Base-by-base conservation (phyloP, 1,140 invertebrate species). In the Zaprionus kolodkinae region DNA sequence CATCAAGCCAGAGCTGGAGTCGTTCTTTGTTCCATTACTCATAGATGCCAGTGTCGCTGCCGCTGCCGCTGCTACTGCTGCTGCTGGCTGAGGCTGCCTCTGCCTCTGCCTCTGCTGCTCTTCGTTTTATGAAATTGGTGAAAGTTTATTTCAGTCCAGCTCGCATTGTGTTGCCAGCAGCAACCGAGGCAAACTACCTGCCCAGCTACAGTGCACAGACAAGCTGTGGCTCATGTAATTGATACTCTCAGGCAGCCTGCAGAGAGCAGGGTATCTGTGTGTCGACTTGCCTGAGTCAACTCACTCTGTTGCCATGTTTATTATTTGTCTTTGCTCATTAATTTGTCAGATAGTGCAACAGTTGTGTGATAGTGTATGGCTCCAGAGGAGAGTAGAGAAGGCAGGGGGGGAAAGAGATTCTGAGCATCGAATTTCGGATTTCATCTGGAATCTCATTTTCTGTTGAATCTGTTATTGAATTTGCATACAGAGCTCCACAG, bases 101-200 rank as follows among this genome's bases (percentile, higher is more conserved):
- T 54, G 48, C n/a, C 56, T 61, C 15, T 61, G 60, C 10, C 21
- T 21, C 21, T 38, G 64, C 70, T 79, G 57, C 68, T 83, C 59
- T 77, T 82, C 36, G 77, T 66, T 83, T 87, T 68, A 78, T 82
- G 61, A 89, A 81, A 84, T 85, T 72, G 85, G 85, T 89, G 86
- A 88, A 89, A 89, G 86, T 89, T 89, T 83, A 78, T 88, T 89
- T 88, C 62, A 73, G 81, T 56, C 66, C 76, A 61, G 74, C 75
- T 80, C 60, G 78, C 52, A 87, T 88, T 88, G 77, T 83, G 62
- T 72, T 88, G 84, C 80, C 73, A 77, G 67, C 78, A 77, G 73
- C 82, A 72, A 61, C 65, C 52, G 50, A 45, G 64, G 62, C 72
- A 78, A 83, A 67, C 84, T 74, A 50, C 45, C 45, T 17, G 21